Evolutionary conservation across 2,113 vertebrate genomes (phyloP).

Genomic region (Ptilonorhynchus violaceus): DNA sequence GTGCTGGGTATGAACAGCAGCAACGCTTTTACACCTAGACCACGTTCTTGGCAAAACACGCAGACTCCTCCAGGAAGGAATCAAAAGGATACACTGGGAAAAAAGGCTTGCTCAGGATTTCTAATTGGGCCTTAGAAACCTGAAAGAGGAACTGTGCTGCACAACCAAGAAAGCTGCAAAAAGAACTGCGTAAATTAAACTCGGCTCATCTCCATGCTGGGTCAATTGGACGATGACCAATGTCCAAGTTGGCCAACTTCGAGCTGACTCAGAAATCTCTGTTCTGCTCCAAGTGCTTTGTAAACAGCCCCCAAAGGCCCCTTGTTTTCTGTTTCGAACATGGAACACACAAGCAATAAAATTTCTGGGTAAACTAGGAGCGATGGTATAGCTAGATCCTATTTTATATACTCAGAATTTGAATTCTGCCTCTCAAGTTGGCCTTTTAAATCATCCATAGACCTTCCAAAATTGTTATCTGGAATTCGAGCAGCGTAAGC

Average conservation of each 20-base stretch:
- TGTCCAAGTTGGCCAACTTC: background rate
- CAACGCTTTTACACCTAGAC: conserved; percentile 35
- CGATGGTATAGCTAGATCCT: background rate
- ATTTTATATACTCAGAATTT: background rate
- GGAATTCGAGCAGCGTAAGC: background rate
- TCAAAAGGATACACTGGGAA: background rate
- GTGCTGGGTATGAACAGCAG: background rate
- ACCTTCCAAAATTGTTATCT: background rate
- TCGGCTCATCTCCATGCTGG: background rate
- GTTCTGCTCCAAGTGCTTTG: background rate
- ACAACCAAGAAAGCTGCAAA: background rate
- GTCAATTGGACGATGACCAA: conserved; percentile 20
- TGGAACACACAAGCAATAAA: background rate
- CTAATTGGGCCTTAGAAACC: background rate
- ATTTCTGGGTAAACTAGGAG: background rate
- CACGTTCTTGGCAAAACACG: background rate
- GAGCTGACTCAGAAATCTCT: background rate
- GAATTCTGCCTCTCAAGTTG: background rate
- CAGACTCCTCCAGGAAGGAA: background rate
- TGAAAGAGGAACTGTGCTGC: background rate
- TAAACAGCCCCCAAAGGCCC: background rate
- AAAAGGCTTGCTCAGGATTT: background rate
- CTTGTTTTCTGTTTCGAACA: background rate
- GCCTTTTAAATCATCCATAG: background rate
- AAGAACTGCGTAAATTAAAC: background rate